Evolutionary conservation across 2,113 vertebrate species (phyloP).

Genomic region (Balaenoptera acutorostrata): DNA sequence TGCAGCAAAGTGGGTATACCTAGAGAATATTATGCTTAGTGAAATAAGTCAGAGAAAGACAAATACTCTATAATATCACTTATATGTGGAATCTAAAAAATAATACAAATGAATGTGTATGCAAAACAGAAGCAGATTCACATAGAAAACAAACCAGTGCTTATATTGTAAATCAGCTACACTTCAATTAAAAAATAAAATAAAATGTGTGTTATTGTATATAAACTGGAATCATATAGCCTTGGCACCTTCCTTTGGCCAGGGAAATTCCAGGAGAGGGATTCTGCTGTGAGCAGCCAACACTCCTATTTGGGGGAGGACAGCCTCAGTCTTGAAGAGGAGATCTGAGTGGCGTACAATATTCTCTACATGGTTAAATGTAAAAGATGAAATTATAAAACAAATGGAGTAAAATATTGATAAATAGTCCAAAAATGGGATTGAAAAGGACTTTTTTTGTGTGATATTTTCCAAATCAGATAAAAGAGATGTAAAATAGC

Average conservation of each 20-base stretch:
- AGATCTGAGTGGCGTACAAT: background rate
- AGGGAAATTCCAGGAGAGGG: background rate
- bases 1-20: background rate
- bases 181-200: background rate
- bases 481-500: background rate
- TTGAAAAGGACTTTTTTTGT: background rate
- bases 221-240: background rate
- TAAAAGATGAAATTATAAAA: background rate
- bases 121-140: background rate
- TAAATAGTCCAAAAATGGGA: background rate
- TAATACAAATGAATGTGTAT: background rate
- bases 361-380: background rate
- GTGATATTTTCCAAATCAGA: background rate
- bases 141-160: background rate
- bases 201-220: background rate
- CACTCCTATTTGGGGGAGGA: background rate
- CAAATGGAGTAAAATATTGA: background rate
- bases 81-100: background rate
- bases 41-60: background rate
- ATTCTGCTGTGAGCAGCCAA: background rate
- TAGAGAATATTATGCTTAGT: background rate
- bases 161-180: background rate
- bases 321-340: background rate
- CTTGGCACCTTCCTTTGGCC: background rate
- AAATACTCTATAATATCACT: background rate